phyloP scores from a whole-genome alignment of 2,888 invertebrate species.

The Chrysomela aeneicollis region DNA sequence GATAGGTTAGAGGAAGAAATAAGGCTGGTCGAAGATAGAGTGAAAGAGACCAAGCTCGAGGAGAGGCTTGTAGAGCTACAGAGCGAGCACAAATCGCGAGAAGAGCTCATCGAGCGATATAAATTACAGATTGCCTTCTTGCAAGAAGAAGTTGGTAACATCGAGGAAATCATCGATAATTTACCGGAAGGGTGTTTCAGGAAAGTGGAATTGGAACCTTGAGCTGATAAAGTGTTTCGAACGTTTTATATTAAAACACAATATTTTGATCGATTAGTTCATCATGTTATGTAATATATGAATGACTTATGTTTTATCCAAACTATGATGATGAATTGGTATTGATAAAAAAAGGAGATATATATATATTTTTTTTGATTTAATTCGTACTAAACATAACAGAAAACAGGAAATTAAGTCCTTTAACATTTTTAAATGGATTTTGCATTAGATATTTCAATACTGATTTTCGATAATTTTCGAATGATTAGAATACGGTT shows the following conservation, averaged over 20 bases:
- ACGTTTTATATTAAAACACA: conserved; percentile 14
- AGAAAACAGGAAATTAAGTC: too few relatives aligned
- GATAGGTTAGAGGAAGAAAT: conserved; percentile 71
- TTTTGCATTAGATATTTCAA: too few relatives aligned
- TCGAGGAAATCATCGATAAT: conserved; percentile 80
- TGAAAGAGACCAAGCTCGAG: conserved; percentile 77
- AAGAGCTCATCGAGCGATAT: conserved; percentile 80
- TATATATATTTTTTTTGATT: too few relatives aligned
- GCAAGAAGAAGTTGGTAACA: conserved; percentile 79
- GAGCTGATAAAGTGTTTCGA: conserved; percentile 36
- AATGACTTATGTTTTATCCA: too few relatives aligned
- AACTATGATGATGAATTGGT: too few relatives aligned
- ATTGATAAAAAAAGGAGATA: too few relatives aligned
- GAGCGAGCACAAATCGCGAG: conserved; percentile 65
- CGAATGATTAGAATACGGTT: too few relatives aligned
- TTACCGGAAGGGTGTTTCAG: conserved; percentile 85
- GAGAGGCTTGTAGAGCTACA: conserved; percentile 77
- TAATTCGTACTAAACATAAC: too few relatives aligned
- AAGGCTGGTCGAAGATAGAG: conserved; percentile 73
- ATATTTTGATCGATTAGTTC: too few relatives aligned
- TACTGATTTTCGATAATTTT: too few relatives aligned
- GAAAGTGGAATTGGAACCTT: conserved; percentile 78
- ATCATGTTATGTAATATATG: too few relatives aligned
- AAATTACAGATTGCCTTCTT: conserved; percentile 77
- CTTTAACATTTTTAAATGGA: too few relatives aligned